phyloP scores from a whole-genome alignment of 2,888 invertebrate species.

The Andricus quercusramuli region DNA sequence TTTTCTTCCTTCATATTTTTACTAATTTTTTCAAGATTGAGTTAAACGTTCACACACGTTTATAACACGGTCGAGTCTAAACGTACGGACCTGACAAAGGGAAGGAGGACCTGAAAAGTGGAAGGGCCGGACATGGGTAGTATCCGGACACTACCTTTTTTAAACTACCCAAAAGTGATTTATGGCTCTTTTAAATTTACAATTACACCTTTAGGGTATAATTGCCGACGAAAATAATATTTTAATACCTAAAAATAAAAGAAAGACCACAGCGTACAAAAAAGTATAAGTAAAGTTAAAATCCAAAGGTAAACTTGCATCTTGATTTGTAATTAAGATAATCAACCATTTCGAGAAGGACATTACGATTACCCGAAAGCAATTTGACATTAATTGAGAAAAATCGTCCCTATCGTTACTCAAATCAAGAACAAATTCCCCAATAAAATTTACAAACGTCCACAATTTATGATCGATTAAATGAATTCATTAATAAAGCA shows the following conservation, averaged over 20 bases:
- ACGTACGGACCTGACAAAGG: too few species aligned
- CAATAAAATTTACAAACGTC: conserved; percentile 31
- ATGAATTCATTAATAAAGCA: conserved; percentile 38
- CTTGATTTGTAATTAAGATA: conserved; percentile 30
- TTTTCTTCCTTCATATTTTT: not conserved
- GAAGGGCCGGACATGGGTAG: too few species aligned
- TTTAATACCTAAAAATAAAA: not conserved
- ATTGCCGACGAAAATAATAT: not conserved
- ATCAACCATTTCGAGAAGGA: conserved; percentile 11
- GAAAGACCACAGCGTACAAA: not conserved
- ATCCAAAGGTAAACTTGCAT: not conserved
- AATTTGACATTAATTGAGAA: conserved; percentile 39
- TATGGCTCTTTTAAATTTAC: not conserved
- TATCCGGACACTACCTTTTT: too few species aligned
- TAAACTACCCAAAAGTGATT: not conserved
- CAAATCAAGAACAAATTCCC: conserved; percentile 24
- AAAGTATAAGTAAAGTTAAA: not conserved
- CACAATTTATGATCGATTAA: conserved; percentile 39
- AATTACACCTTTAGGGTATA: not conserved
- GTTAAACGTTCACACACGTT: too few species aligned
- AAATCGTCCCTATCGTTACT: conserved; percentile 12
- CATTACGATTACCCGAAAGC: conserved; percentile 9
- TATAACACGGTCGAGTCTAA: too few species aligned
- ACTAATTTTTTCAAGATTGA: not conserved
- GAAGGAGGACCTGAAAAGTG: too few species aligned